Evolutionary conservation across 2,888 invertebrate species (phyloP).

Genomic region (Heliconius aoede): DNA sequence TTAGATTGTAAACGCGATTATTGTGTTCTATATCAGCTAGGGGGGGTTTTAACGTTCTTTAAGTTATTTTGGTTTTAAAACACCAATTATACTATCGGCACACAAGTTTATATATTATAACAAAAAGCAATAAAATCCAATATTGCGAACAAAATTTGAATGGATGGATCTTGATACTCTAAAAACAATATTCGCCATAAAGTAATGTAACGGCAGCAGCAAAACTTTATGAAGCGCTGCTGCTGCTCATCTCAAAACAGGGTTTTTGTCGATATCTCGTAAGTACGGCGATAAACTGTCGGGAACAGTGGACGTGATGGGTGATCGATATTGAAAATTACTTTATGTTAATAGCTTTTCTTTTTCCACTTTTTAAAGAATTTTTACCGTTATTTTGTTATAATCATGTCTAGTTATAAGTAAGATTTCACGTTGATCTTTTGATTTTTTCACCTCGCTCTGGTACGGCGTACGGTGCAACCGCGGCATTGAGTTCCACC

Average conservation of each 20-base stretch:
- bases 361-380: not conserved
- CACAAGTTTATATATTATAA: constrained; percentile 1
- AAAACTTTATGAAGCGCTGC: constrained; percentile 30
- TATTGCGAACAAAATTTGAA: constrained; percentile 17
- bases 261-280: constrained; percentile 23
- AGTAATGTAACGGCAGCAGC: constrained; percentile 28
- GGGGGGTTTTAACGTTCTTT: not conserved
- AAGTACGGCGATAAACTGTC: constrained; percentile 23
- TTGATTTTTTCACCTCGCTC: too few relatives aligned
- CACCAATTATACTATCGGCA: not conserved
- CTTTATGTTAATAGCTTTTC: not conserved
- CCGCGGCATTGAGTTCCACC: too few relatives aligned
- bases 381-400: not conserved
- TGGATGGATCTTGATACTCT: constrained; percentile 8
- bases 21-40: not conserved
- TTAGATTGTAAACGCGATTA: not conserved
- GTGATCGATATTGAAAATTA: constrained; percentile 17
- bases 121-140: constrained; percentile 9
- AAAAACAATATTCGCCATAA: constrained; percentile 28
- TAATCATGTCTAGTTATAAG: not conserved
- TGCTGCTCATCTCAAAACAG: constrained; percentile 5
- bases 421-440: not conserved
- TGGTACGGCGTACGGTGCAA: too few relatives aligned
- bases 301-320: constrained; percentile 8
- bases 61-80: not conserved